Conservation (phyloP, 2,888 invertebrate genomes). For the Dryadula phaetusa region DNA sequence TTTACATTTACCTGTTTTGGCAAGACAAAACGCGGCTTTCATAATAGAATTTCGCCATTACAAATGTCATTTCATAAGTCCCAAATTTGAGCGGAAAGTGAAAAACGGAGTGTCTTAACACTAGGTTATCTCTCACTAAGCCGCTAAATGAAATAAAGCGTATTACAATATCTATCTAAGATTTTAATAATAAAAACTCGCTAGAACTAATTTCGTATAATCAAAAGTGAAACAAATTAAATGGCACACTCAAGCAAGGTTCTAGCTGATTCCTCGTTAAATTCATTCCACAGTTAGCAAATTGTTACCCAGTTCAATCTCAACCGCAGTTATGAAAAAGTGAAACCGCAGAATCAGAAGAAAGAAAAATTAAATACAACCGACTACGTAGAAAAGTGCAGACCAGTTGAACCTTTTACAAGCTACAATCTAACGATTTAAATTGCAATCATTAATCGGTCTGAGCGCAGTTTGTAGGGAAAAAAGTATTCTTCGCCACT, state of each 20-base stretch:
- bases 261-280: constrained; percentile 31
- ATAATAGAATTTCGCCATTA: no score
- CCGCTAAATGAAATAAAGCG: no score
- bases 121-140: no score
- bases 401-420: constrained; percentile 44
- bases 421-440: constrained; percentile 47
- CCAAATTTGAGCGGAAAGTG: no score
- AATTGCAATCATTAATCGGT: constrained; percentile 47
- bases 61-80: no score
- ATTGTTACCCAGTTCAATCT: constrained; percentile 36
- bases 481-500: constrained; percentile 52
- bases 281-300: constrained; percentile 34
- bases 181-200: neutral
- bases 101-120: no score
- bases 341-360: constrained; percentile 35
- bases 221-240: constrained; percentile 23
- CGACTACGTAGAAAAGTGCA: constrained; percentile 42
- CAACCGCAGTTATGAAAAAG: constrained; percentile 35
- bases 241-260: constrained; percentile 2
- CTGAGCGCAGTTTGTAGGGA: constrained; percentile 41
- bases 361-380: constrained; percentile 39
- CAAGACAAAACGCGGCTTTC: no score
- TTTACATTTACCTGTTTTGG: no score
- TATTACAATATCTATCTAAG: no score
- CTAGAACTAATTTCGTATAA: neutral